Percentiles rank a stretch among this genome's conserved stretches.
These are phyloP conservation scores for Arizona elegans DNA, from an alignment of 2,113 vertebrate genomes.

Conservation along the genomic window DNA sequence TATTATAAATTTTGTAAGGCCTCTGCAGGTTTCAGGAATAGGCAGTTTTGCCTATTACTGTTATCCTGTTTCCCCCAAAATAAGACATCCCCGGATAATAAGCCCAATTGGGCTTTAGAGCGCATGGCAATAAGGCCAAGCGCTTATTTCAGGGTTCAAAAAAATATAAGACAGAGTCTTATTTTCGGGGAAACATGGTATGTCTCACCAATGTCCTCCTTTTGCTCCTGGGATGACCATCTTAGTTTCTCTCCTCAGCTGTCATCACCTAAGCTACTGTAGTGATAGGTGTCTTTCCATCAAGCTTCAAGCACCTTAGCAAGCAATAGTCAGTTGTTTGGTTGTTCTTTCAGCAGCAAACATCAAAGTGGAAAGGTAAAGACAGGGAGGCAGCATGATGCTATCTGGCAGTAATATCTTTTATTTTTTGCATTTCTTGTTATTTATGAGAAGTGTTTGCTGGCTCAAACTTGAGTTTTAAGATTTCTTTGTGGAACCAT, in stretches of 20 bases:
- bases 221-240: not conserved
- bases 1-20: not conserved
- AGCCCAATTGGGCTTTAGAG: no score
- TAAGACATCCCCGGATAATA: no score
- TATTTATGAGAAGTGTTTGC: not conserved
- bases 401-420: not conserved
- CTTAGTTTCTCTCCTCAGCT: no score
- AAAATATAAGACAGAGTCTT: no score
- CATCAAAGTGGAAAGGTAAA: not conserved
- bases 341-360: not conserved
- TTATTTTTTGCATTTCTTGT: not conserved
- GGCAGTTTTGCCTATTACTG: not conserved
- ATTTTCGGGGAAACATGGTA: not conserved
- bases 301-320: not conserved
- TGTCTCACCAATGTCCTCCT: not conserved
- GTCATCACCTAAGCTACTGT: no score
- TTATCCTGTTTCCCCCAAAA: no score
- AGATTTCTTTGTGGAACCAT: not conserved
- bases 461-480: not conserved
- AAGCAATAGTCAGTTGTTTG: not conserved
- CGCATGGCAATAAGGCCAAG: no score
- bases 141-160: no score
- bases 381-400: not conserved
- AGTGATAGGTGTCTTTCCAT: not conserved
- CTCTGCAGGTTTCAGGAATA: not conserved